phyloP scores from a whole-genome alignment of 92 coral and sea anemone genomes.

The Zoanthus gigantus region DNA sequence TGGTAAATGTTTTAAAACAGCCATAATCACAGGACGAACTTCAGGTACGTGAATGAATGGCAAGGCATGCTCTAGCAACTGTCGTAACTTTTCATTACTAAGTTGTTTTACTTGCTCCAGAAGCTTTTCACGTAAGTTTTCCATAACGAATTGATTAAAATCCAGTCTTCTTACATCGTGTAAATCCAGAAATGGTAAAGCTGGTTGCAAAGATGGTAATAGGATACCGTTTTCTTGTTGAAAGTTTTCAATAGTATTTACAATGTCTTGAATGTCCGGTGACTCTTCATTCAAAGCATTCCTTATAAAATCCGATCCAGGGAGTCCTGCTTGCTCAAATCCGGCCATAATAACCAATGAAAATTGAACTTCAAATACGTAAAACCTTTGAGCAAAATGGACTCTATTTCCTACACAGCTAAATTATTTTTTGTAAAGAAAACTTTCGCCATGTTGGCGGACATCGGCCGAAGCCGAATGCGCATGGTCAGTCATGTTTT shows the following conservation, averaged over 20 bases:
- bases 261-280: slow-evolving; percentile 71
- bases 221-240: slow-evolving; percentile 97
- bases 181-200: slow-evolving; percentile 93
- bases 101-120: slow-evolving; percentile 78
- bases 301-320: slow-evolving; percentile 88
- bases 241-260: slow-evolving; percentile 84
- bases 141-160: slow-evolving; percentile 93
- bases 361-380: slow-evolving; percentile 45
- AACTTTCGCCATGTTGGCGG: slow-evolving; percentile 98
- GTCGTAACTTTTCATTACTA: slow-evolving; percentile 75
- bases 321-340: slow-evolving; percentile 98
- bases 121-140: slow-evolving; percentile 87
- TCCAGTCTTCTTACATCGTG: slow-evolving; percentile 91
- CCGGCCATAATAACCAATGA: slow-evolving; percentile 83
- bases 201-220: slow-evolving; percentile 94
- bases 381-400: background rate
- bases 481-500: slow-evolving; percentile 84
- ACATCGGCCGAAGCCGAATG: slow-evolving; percentile 99
- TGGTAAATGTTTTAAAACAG: slow-evolving; percentile 86
- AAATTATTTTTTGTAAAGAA: slow-evolving; percentile 41
- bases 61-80: slow-evolving; percentile 85
- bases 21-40: slow-evolving; percentile 98
- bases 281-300: slow-evolving; percentile 69
- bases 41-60: slow-evolving; percentile 91
- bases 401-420: background rate